Percentiles rank a stretch among this genome's conserved stretches.
These are phyloP conservation scores for Pandemis heparana DNA, from an alignment of 2,888 invertebrate species.

Conservation along the genomic window DNA sequence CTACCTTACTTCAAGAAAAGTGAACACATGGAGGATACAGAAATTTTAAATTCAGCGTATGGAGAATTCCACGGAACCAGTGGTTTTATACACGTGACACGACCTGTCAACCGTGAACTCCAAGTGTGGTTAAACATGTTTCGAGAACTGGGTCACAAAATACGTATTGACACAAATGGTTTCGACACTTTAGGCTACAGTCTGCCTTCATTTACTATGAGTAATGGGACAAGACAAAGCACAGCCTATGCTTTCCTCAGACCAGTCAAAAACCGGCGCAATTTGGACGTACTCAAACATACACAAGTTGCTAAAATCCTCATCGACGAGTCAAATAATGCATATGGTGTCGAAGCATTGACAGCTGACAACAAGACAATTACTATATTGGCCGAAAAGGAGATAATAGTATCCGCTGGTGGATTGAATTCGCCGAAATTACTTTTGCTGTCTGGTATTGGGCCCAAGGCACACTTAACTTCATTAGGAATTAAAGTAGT, in stretches of 20 bases:
- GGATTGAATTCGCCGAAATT: conserved; percentile 69
- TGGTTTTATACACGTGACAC: conserved; percentile 51
- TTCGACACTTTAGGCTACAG: conserved; percentile 39
- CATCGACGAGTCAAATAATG: conserved; percentile 67
- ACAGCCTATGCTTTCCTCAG: conserved; percentile 89
- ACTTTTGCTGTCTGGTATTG: conserved; percentile 72
- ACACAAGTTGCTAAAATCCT: conserved; percentile 73
- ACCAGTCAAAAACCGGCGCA: conserved; percentile 57
- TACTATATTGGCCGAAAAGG: conserved; percentile 52
- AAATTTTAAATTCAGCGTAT: conserved; percentile 45
- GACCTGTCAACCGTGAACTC: background rate
- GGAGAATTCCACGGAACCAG: conserved; percentile 62
- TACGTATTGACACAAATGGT: conserved; percentile 17
- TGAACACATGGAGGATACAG: conserved; percentile 53
- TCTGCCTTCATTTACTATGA: conserved; percentile 68
- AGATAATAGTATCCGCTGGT: conserved; percentile 71
- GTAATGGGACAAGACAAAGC: conserved; percentile 89
- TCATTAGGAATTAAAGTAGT: conserved; percentile 58
- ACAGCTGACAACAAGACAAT: conserved; percentile 52
- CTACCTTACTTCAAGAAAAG: conserved; percentile 55
- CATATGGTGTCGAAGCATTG: conserved; percentile 64
- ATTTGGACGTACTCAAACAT: conserved; percentile 64
- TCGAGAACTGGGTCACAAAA: conserved; percentile 3
- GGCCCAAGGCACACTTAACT: conserved; percentile 59
- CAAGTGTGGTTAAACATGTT: conserved; percentile 1